Evolutionary conservation across 2,113 vertebrate genomes (phyloP).

Genomic region (Syngnathus scovelli): DNA sequence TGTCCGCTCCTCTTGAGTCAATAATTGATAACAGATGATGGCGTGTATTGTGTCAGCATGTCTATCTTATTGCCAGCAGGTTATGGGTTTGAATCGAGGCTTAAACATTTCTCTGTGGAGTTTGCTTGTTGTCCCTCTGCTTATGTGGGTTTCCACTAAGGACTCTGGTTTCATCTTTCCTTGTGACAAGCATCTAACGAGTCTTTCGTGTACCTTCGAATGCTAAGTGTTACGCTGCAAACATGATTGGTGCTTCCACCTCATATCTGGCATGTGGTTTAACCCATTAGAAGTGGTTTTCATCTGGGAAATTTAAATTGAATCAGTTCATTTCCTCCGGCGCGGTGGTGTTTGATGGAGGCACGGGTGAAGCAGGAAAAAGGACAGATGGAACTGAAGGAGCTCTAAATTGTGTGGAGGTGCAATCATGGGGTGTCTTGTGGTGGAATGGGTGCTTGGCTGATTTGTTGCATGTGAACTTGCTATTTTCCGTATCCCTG

Average conservation of each 20-base stretch:
- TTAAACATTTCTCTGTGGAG: not conserved
- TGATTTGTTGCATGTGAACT: constrained; percentile 39
- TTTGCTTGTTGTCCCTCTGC: not conserved
- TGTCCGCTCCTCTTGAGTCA: no score
- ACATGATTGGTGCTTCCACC: not conserved
- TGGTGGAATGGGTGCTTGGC: constrained; percentile 35
- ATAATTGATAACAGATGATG: not conserved
- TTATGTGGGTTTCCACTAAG: not conserved
- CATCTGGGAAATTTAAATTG: constrained; percentile 46
- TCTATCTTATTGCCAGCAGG: not conserved
- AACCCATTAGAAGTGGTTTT: constrained; percentile 26
- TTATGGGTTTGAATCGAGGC: not conserved
- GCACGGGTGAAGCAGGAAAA: constrained; percentile 21
- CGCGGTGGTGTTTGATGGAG: constrained; percentile 30
- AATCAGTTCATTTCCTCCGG: constrained; percentile 27
- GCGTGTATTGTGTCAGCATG: not conserved
- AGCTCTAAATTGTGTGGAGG: constrained; percentile 45
- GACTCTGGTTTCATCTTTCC: not conserved
- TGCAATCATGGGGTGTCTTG: constrained; percentile 53
- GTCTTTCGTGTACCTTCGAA: not conserved
- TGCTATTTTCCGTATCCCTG: constrained; percentile 45
- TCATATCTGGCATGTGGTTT: constrained; percentile 34
- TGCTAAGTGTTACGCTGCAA: not conserved
- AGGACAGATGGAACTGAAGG: constrained; percentile 45
- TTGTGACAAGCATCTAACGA: not conserved